These are phyloP conservation scores for Taurulus bubalis DNA, from an alignment of 2,113 vertebrate species.

Conservation along the genomic window DNA sequence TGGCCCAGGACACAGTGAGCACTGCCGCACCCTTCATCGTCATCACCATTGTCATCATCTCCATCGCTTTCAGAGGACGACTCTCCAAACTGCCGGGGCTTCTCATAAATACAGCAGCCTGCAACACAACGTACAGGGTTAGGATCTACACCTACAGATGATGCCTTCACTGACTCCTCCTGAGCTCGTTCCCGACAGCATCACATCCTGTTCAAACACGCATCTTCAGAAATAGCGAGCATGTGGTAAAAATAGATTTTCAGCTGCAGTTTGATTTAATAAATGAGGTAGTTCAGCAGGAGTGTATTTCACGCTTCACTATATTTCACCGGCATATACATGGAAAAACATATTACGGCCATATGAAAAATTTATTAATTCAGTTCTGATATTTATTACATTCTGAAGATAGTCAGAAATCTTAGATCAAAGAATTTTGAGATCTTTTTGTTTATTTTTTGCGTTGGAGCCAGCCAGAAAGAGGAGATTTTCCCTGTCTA, in stretches of 20 bases:
- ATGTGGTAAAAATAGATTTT: constrained; percentile 16
- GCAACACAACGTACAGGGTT: constrained; percentile 24
- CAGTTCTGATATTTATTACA: neutral
- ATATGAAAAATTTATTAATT: neutral
- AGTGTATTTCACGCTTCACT: neutral
- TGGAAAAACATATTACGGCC: neutral
- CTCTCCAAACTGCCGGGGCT: constrained; percentile 91
- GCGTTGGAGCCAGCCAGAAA: too few relatives aligned
- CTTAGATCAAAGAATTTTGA: neutral
- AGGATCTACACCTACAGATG: neutral
- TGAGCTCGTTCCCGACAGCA: neutral
- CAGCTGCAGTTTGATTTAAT: neutral
- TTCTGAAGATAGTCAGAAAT: neutral
- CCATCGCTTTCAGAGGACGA: constrained; percentile 94
- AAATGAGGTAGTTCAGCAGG: neutral
- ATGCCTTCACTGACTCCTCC: neutral
- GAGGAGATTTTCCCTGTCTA: too few relatives aligned
- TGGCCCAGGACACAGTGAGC: constrained; percentile 93
- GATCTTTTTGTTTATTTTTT: too few relatives aligned
- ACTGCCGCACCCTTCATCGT: constrained; percentile 90
- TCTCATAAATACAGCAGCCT: constrained; percentile 96
- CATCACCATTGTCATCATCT: constrained; percentile 87
- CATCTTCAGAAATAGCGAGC: neutral
- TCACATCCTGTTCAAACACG: neutral
- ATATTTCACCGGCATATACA: neutral